Base-by-base conservation (phyloP, 1,140 invertebrate genomes). In the Holcopasites calliopsidis region DNA sequence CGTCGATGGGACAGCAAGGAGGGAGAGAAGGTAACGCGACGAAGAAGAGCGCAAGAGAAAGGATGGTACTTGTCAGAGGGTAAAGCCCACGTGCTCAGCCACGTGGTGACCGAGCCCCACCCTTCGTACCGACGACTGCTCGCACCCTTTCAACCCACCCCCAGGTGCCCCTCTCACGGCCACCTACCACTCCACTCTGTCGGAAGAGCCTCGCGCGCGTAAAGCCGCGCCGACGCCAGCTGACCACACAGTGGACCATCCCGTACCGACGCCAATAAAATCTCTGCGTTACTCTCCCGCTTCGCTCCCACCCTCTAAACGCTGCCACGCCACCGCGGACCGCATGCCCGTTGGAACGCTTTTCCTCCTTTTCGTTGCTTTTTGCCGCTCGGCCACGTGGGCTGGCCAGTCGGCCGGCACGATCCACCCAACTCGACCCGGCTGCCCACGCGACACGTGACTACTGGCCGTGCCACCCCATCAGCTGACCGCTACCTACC, bases 231-330 rank as follows among this genome's bases (percentile, higher is more conserved):
- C 87, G 87, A 85, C 85, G 85, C 85, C 86, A 88, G 87, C 88
- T 91, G 90, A 90, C 90, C 90, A 88, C 85, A 77, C 87, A 87
- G 82, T 91, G 90, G 89, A 91, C 90, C 88, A 89, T 86, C 86
- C 86, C 87, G 76, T 69, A 82, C 85, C 82, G 84, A 72, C 79
- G 74, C 66, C 74, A 80, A 79, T 82, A 82, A 85, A 87, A 86
- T 84, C 87, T 85, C 79, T 60, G 77, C 79, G 81, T 77, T 80
- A 79, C 79, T 76, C 81, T 71, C 68, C 78, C 73, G 57, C 74
- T 71, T 75, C 47, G 69, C 60, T 33, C 55, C 62, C 60, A 23
- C 23, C 61, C 77, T 60, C 62, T 69, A 18, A 50, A 55, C 61
- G 64, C 64, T 49, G 65, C 50, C 54, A 57, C 77, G 60, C 42